Percentiles rank a stretch among this genome's conserved stretches.
Conservation (phyloP, 1,140 invertebrate genomes). For the Drosophila chauvacae region DNA sequence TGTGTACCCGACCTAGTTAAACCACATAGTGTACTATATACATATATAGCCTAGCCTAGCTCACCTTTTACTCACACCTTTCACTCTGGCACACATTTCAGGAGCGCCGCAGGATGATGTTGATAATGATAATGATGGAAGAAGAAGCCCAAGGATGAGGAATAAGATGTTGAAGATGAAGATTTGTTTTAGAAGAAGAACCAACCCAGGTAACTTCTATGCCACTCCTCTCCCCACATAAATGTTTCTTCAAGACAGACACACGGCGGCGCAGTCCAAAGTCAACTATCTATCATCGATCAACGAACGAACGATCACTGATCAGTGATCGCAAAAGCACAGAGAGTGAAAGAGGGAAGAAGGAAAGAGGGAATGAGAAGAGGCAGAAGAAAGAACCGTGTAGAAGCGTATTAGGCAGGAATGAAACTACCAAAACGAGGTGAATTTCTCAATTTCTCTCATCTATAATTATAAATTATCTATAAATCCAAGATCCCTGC, state of each 20-base stretch:
- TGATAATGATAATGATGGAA: background rate
- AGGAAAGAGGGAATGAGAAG: slow-evolving; percentile 1
- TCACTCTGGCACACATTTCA: slow-evolving; percentile 23
- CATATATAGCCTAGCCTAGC: background rate
- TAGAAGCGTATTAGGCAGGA: slow-evolving; percentile 62
- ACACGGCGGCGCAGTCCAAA: slow-evolving; percentile 11
- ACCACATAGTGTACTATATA: slow-evolving; percentile 1
- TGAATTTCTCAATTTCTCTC: slow-evolving; percentile 74
- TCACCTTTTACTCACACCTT: slow-evolving; percentile 8
- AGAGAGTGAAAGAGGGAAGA: slow-evolving; percentile 12
- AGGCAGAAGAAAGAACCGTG: slow-evolving; percentile 42
- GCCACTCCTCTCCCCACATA: slow-evolving; percentile 64
- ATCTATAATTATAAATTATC: slow-evolving; percentile 34
- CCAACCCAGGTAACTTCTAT: slow-evolving; percentile 77
- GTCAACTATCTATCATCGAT: slow-evolving; percentile 16
- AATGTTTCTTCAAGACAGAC: slow-evolving; percentile 79
- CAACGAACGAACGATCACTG: slow-evolving; percentile 33
- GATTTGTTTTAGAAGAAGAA: slow-evolving; percentile 34
- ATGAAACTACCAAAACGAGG: slow-evolving; percentile 62
- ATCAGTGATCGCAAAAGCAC: slow-evolving; percentile 6
- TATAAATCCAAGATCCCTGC: slow-evolving; percentile 15
- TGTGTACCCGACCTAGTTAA: slow-evolving; percentile 20
- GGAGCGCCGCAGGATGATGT: slow-evolving; percentile 3
- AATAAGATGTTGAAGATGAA: background rate
- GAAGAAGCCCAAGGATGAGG: background rate